Evolutionary conservation across 2,888 invertebrate genomes (phyloP).

Genomic region (Fragum fragum): DNA sequence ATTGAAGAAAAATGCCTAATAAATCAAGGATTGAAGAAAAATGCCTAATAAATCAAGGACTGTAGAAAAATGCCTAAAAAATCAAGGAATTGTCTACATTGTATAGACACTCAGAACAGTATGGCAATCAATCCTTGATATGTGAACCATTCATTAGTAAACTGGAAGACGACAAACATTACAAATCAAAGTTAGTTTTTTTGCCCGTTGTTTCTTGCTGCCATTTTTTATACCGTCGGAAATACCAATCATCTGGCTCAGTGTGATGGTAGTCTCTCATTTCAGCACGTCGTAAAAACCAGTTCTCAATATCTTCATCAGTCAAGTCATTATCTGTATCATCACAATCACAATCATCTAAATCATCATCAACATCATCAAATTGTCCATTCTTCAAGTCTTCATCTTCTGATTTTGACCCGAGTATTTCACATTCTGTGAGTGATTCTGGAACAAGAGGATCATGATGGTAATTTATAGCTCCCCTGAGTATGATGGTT

Average conservation of each 20-base stretch:
- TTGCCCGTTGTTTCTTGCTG: neutral
- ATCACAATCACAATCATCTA: conserved; percentile 6
- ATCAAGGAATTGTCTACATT: neutral
- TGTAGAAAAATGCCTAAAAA: neutral
- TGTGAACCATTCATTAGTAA: neutral
- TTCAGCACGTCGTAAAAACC: conserved; percentile 40
- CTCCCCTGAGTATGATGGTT: too few species aligned
- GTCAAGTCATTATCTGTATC: neutral
- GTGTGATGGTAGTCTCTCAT: conserved; percentile 36
- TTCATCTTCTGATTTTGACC: too few species aligned
- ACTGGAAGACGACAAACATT: neutral
- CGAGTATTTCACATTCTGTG: too few species aligned
- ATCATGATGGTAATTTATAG: too few species aligned
- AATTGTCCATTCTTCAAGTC: neutral
- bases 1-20: too few species aligned
- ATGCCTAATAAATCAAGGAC: too few species aligned
- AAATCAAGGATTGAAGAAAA: too few species aligned
- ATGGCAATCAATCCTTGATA: neutral
- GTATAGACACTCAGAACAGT: too few species aligned
- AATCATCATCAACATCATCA: neutral
- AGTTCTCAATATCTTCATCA: conserved; percentile 39
- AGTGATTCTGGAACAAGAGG: too few species aligned
- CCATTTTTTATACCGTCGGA: conserved; percentile 34
- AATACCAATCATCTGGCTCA: conserved; percentile 53
- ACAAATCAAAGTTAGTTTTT: neutral